phyloP scores from a whole-genome alignment of 2,797 vertebrate species.

The Myiotriccus ornatus region DNA sequence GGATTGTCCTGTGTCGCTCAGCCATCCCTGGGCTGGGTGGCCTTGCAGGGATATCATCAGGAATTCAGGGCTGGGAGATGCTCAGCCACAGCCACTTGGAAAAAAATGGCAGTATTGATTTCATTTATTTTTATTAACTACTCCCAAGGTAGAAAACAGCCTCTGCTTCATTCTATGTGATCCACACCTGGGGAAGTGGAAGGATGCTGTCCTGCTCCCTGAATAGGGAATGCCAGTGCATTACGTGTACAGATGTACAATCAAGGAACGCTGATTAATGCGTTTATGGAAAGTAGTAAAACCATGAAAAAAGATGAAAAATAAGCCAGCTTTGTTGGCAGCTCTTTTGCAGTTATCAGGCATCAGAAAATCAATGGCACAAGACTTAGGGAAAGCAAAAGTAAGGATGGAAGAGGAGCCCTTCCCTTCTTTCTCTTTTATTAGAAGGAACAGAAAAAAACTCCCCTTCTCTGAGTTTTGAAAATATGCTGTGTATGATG shows the following conservation, averaged over 20 bases:
- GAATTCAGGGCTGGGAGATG: background rate
- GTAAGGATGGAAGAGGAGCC: accelerated
- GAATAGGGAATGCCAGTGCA: background rate
- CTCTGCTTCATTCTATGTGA: accelerated
- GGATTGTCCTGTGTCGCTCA: accelerated
- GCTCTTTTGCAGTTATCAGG: accelerated
- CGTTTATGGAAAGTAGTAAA: background rate
- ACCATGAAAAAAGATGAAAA: background rate
- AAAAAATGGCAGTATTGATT: background rate
- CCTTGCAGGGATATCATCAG: background rate
- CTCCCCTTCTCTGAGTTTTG: background rate
- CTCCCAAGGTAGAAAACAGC: background rate
- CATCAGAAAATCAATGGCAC: background rate
- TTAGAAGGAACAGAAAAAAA: background rate
- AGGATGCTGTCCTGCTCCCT: background rate
- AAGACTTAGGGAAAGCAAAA: background rate
- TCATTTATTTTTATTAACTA: background rate
- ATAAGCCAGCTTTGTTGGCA: background rate
- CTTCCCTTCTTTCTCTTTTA: background rate
- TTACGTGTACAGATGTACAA: too few relatives aligned
- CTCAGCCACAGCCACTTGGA: too few relatives aligned
- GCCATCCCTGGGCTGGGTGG: background rate
- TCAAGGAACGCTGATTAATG: background rate
- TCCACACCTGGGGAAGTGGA: accelerated
- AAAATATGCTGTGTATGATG: background rate